Base-by-base conservation (phyloP, 2,113 vertebrate genomes). In the Myocastor coypus region DNA sequence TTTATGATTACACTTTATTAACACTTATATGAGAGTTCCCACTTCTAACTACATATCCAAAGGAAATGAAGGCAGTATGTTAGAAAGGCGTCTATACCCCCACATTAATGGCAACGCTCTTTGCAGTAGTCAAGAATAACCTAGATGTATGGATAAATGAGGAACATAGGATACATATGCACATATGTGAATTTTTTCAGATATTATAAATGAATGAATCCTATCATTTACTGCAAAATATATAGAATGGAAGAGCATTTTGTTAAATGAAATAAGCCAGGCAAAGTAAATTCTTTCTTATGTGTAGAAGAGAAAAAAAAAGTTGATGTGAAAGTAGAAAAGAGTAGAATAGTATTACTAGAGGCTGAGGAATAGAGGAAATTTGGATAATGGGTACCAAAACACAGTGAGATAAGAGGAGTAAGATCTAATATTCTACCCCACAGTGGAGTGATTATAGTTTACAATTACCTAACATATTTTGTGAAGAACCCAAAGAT, bases 1-100 rank as follows among this genome's bases (percentile, higher is more conserved):
- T 87, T 84, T 93, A 28, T 86, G 37, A 83, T 83, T 90, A 28
- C 85, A 52, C 17, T 13, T 87, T 52, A 71, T 83, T 71, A 86
- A 0, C 83, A 64, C 94, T 68, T 90, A 83, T 78, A 59, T 87
- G 61, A 94, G 69, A 92, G 13, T 55, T 69, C n/a, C 24, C 64
- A 26, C 22, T 46, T 64, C 82, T 64, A 46, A 40, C 26, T 46
- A 37, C 17, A 32, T 64, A 46, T 34, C 16, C 73, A 46, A 46
- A 77, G 24, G 13, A 46, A 46, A 30, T 77, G 22, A 77, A 46
- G 42, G 14, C 26, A 8, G 7, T 69, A 52, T 68, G 5, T 24
- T n/a, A 50, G 34, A 19, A n/a, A 26, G 34, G 4, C 37, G 32
- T 19, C 28, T 19, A 42, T 16, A 86, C 13, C 37, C 46, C 40